Evolutionary conservation across 2,113 vertebrate species (phyloP), one percentile per base, ranked within the genome.

Genomic region (Neolamprologus toae): DNA sequence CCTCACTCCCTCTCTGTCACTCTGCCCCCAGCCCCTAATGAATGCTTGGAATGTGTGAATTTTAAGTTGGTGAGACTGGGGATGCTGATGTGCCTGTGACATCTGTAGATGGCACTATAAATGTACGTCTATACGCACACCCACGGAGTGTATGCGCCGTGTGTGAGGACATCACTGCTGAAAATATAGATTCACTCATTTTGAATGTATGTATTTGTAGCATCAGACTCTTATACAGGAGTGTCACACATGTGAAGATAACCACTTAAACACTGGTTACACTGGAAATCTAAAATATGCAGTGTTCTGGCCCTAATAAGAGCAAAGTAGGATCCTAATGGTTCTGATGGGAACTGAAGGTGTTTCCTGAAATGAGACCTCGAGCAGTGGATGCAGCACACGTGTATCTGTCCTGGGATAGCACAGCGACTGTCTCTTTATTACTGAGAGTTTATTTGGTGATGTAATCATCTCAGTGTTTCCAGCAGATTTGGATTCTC

Each of bases 41-140:
- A 97, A 98, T 97, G 98, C 97, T 90, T 97, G 96, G 97, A 98
- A 99, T 98, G 97, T 97, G 97, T 98, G 97, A 98, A 96, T 92
- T 92, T 96, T 11, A 35, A 55, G 82, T 59, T 76, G 85, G 81
- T 80, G 82, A 89, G 63, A 84, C n/a, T 80, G 63, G 78, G 85
- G 82, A 85, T 82, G 45, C 87, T 91, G 91, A 92, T 80, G 87
- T 89, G 86, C 88, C 84, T 86, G 80, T 87, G 89, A 93, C 88
- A 89, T 85, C 83, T 89, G 88, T 81, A 92, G 53, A 57, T 83
- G 37, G 47, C 57, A 26, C 80, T 81, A 76, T 73, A 45, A 21
- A 42, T 73, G 87, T 63, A 57, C 55, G 8, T 12, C 28, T 82
- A 47, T 31, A 53, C 19, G 26, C 42, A 82, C 12, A 53, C 6